Conservation (phyloP, 2,888 invertebrate genomes). For the Meteorus colon region DNA sequence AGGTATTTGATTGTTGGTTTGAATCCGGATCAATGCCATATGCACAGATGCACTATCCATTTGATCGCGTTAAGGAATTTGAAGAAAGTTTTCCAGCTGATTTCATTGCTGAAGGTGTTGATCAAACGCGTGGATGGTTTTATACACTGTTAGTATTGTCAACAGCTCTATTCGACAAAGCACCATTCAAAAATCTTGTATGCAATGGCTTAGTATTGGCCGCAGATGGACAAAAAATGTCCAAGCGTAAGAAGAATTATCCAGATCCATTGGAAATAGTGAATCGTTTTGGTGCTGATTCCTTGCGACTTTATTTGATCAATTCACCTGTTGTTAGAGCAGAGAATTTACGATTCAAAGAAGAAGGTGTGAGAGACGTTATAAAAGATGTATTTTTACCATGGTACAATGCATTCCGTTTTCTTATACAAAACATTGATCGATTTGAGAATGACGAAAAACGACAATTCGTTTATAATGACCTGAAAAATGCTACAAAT, state of each 20-base stretch:
- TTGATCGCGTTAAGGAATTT: constrained; percentile 92
- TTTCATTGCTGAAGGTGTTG: constrained; percentile 99
- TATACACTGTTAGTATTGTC: constrained; percentile 98
- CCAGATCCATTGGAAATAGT: constrained; percentile 96
- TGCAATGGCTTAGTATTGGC: constrained; percentile 97
- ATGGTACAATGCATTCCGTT: constrained; percentile 96
- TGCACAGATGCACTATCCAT: constrained; percentile 96
- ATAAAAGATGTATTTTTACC: constrained; percentile 98
- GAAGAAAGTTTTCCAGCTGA: constrained; percentile 96
- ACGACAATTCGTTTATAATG: constrained; percentile 69
- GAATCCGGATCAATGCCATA: constrained; percentile 99
- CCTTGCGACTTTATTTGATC: constrained; percentile 94
- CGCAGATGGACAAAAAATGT: constrained; percentile 99
- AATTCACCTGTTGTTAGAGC: constrained; percentile 99
- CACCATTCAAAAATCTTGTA: constrained; percentile 98
- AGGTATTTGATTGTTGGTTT: constrained; percentile 99
- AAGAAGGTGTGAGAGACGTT: constrained; percentile 96
- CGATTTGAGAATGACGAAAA: constrained; percentile 83
- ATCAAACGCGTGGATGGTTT: constrained; percentile 99
- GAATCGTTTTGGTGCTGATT: constrained; percentile 96
- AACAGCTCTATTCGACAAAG: constrained; percentile 94
- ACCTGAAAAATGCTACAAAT: constrained; percentile 56
- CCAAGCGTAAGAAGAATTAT: constrained; percentile 98
- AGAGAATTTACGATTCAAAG: constrained; percentile 96
- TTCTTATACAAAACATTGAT: constrained; percentile 94